Base-by-base conservation (phyloP, 2,888 invertebrate species). In the Phengaris arion region DNA sequence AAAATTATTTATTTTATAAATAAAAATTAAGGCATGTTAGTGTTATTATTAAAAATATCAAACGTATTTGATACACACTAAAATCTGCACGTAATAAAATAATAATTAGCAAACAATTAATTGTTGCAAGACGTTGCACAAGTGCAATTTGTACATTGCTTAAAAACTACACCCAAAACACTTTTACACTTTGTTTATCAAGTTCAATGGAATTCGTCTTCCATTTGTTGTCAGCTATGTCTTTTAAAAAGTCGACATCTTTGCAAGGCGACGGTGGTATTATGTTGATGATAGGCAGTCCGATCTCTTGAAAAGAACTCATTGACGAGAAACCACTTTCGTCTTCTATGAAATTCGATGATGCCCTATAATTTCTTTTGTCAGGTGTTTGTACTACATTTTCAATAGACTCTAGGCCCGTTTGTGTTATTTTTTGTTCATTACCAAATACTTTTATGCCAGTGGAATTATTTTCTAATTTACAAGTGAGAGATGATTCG, bases 271-370 rank as follows among this genome's bases (percentile, higher is more conserved):
- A 91, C 77, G 93, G 92, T 80, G 93, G 93, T 83, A 92, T 92
- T 76, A 92, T 90, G 78, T 90, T 92, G 85, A 93, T 93, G 74
- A 93, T 91, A 15, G 96, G 96, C 82, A 97, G 91, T 12, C 97
- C 97, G 72, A 97, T 95, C 84, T 97, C 97, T 89, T 97, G 97
- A 85, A 97, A 97, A 8, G 97, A 97, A 86, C 95, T 97, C 94
- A 97, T 96, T 9, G 97, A 97, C 13, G 97, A 97, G 88, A 97
- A 97, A 51, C 97, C 97, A 84, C 97, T 97, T 87, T 97, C 97
- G 82, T 97, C 97, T 85, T 97, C 97, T 74, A 92, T 87, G 77
- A 89, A 92, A 83, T 89, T 87, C 68, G 86, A 84, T 70, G 85
- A 85, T 78, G 85, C 84, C 81, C 85, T 88, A 79, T 84, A 91